Evolutionary conservation across 2,113 vertebrate genomes (phyloP).

Genomic region (Pleuronectes platessa): DNA sequence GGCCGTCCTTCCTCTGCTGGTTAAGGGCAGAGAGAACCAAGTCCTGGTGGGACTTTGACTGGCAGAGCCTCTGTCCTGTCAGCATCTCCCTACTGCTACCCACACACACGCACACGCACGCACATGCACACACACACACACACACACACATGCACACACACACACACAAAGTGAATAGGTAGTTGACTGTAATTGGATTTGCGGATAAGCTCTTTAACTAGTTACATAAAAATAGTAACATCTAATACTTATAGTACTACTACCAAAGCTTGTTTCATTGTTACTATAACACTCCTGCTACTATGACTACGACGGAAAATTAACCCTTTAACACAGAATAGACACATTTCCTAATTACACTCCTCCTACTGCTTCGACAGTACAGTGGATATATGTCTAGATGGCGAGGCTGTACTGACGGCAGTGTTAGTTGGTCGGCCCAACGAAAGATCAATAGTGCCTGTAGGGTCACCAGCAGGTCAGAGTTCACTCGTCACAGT

Average conservation of each 20-base stretch:
- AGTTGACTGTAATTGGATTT: not conserved
- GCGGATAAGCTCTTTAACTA: not conserved
- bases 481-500: no score
- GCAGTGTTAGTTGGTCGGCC: no score
- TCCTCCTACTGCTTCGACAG: no score
- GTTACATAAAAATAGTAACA: constrained; percentile 6
- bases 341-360: no score
- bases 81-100: constrained; percentile 91
- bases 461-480: no score
- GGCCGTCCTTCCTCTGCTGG: constrained; percentile 94
- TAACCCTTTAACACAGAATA: not conserved
- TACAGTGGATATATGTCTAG: no score
- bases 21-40: constrained; percentile 93
- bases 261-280: not conserved
- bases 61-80: constrained; percentile 96
- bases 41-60: constrained; percentile 95
- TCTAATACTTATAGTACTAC: not conserved
- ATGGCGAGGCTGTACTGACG: not conserved
- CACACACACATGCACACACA: constrained; percentile 29
- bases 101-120: not conserved
- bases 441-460: no score
- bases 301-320: constrained; percentile 1
- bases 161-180: constrained; percentile 16
- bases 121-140: constrained; percentile 22
- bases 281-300: not conserved